Base-by-base conservation (phyloP, 2,888 invertebrate species). In the Hartigia nigra region DNA sequence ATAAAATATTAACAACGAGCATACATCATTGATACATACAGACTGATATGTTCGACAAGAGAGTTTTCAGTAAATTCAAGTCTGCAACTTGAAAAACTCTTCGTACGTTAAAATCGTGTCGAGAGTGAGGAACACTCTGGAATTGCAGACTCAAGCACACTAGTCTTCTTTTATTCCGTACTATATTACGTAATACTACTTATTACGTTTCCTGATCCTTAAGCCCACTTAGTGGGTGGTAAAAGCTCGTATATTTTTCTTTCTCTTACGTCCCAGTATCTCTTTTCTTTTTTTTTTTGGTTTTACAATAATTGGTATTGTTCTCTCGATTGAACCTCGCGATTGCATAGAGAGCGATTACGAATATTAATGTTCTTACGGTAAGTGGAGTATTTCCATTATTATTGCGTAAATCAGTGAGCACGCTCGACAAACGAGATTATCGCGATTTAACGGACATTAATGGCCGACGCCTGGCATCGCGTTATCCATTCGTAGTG, bases 401-500 rank as follows among this genome's bases (percentile, higher is more conserved):
- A 84, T 86, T 87, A 87, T 87, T 87, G 87, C 87, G 80, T 84
- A 82, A 85, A 84, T 85, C 83, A 83, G 81, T 87, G 86, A 85
- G 85, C 87, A 84, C 75, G 77, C 70, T 74, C 72, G 32, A 72
- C 31, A 72, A 23, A 55, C 23, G 55, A 55, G 55, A 55, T 55
- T 55, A 55, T 55, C 55, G 23, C 23, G 55, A 55, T 55, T 55
- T 55, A 55, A 55, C 55, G 9, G 23, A 55, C 14, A 23, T 55
- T 23, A 55, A 55, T 55, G 1, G 55, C 55, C 23, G 9, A 55
- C 2, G 55, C 23, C 55, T 55, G 55, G 23, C 55, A 55, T 55
- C 55, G 23, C 1, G 55, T 23, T 55, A 55, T 3, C 23, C 23
- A 55, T 23, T 55, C 23, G 9, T 55, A 23, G 14, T 55, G 55